Conservation (phyloP, 2,797 vertebrate species). For the Dipus sagitta region DNA sequence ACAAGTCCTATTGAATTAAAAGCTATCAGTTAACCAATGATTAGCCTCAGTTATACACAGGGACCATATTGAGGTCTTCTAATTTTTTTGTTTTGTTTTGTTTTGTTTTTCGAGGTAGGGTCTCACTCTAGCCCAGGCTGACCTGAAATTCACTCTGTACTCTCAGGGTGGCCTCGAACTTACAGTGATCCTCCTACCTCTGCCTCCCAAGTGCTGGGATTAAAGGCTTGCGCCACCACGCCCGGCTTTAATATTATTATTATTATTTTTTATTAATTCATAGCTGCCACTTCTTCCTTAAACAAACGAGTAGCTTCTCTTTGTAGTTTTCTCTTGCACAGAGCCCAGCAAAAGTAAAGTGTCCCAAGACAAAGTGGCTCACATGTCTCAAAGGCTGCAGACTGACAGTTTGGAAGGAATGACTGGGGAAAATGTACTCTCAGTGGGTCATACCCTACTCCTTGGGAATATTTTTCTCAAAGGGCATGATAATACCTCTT, state of each 20-base stretch:
- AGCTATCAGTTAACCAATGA: neutral
- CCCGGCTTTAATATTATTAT: no score
- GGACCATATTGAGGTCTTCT: neutral
- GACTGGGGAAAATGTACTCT: neutral
- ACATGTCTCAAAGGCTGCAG: neutral
- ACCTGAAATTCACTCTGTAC: no score
- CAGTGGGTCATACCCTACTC: neutral
- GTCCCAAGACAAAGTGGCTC: neutral
- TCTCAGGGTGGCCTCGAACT: no score
- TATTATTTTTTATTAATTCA: neutral
- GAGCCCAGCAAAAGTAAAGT: neutral
- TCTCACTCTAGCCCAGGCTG: no score
- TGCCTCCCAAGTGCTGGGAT: no score
- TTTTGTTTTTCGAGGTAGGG: no score
- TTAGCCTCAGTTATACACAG: neutral
- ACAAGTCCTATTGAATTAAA: neutral
- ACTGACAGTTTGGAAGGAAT: conserved; percentile 6
- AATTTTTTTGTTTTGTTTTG: no score
- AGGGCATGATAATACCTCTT: neutral
- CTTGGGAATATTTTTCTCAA: neutral
- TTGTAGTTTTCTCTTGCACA: neutral
- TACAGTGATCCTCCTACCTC: no score
- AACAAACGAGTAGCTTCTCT: neutral
- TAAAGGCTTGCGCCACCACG: no score
- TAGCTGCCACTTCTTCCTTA: neutral